phyloP scores from a whole-genome alignment of 2,113 vertebrate species.

The Notechis scutatus region DNA sequence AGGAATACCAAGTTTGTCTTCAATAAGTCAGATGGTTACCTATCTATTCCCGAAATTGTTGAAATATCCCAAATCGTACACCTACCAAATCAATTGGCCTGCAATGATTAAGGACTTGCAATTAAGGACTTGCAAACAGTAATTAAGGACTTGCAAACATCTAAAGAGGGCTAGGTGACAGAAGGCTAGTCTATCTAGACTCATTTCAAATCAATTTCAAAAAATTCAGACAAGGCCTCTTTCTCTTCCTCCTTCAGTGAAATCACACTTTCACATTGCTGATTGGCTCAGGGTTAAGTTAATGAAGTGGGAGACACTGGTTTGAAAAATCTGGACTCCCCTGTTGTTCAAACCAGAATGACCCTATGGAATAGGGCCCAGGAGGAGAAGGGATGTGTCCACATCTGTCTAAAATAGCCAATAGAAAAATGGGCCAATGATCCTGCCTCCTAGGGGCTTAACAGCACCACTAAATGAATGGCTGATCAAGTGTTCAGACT shows the following conservation, averaged over 20 bases:
- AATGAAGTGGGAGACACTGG: not conserved
- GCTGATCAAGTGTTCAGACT: not conserved
- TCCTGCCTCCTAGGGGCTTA: not conserved
- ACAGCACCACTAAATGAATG: not conserved
- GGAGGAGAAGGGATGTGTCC: not conserved
- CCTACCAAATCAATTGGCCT: not conserved
- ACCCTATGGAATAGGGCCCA: not conserved
- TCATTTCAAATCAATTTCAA: not conserved
- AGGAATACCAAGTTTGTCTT: not conserved
- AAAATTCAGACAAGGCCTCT: not conserved
- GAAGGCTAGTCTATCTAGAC: not conserved
- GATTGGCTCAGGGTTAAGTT: not conserved
- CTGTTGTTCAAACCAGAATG: not conserved
- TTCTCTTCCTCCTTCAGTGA: not conserved
- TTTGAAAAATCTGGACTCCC: not conserved
- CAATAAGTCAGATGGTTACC: not conserved
- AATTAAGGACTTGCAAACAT: not conserved
- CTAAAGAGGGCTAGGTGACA: not conserved
- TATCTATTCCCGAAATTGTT: not conserved
- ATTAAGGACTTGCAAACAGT: not conserved
- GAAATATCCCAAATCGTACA: not conserved
- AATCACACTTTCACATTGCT: not conserved
- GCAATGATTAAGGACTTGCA: not conserved
- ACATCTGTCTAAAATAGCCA: not conserved
- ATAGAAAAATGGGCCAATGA: not conserved